Base-by-base conservation (phyloP, 1,140 invertebrate genomes). In the Cataglyphis hispanica region DNA sequence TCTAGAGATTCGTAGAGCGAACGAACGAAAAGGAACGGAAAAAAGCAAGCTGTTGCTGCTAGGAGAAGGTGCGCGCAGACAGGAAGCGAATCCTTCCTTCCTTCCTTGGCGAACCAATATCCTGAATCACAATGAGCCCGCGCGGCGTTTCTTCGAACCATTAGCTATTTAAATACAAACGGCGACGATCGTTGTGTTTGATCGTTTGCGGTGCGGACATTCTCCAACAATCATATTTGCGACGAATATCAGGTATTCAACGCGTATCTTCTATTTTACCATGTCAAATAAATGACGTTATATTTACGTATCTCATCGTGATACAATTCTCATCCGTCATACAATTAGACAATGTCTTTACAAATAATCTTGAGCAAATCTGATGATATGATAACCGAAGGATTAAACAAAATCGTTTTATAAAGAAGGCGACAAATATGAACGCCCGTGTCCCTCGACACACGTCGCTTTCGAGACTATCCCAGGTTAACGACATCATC, bases 51-150 rank as follows among this genome's bases (percentile, higher is more conserved):
- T 37, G 70, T n/a, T 11, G 84, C 43, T 46, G 53, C 46, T 50
- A 77, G 70, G 61, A 66, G 56, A 84, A 72, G 87, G 64, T 88
- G 53, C 66, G 75, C 64, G 40, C 86, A 91, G 92, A 92, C 93
- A 93, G 93, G 93, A 94, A 60, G 87, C 90, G 91, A 91, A 92
- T 94, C 91, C 90, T 92, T 93, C 89, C 91, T 93, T 94, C 91
- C 90, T 92, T 93, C 89, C 86, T 91, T 87, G 87, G 72, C 91
- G 90, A 91, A 89, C 88, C 87, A 91, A 92, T 93, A 94, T 93
- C 92, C 92, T 94, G 94, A 93, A 94, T 94, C 83, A 90, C 91
- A 94, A 93, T 94, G 93, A 94, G 89, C 66, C 37, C 27, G 31
- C 53, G 72, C 81, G 84, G 72, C 81, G 84, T 53, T 93, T 92